Evolutionary conservation across 2,113 vertebrate species (phyloP).

Genomic region (Morone saxatilis): DNA sequence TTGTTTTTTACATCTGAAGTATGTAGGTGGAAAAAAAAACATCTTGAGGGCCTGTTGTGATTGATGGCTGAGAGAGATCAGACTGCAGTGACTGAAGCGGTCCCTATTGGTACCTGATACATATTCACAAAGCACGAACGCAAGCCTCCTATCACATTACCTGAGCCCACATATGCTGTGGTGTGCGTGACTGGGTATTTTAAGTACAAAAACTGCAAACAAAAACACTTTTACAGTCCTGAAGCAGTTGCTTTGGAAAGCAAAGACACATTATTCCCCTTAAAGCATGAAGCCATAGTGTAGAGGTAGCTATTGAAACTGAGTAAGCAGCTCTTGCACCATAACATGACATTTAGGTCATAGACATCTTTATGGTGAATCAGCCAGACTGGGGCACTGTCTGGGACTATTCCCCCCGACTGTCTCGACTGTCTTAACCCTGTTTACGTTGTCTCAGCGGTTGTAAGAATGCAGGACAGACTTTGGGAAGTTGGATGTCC

Average conservation of each 20-base stretch:
- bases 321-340: slow-evolving; percentile 38
- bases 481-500: slow-evolving; percentile 20
- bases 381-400: slow-evolving; percentile 52
- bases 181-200: slow-evolving; percentile 63
- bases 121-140: slow-evolving; percentile 46
- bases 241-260: slow-evolving; percentile 54
- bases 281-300: slow-evolving; percentile 2
- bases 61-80: slow-evolving; percentile 52
- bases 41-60: slow-evolving; percentile 51
- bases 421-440: slow-evolving; percentile 43
- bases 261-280: slow-evolving; percentile 44
- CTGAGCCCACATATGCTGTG: slow-evolving; percentile 37
- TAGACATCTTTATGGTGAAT: slow-evolving; percentile 12
- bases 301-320: slow-evolving; percentile 22
- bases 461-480: background rate
- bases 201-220: slow-evolving; percentile 65
- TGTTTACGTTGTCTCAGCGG: slow-evolving; percentile 24
- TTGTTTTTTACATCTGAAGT: slow-evolving; percentile 44
- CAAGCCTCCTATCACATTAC: slow-evolving; percentile 65
- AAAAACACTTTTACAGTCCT: slow-evolving; percentile 66
- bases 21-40: slow-evolving; percentile 39
- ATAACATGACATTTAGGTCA: slow-evolving; percentile 55
- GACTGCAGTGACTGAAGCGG: slow-evolving; percentile 30
- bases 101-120: slow-evolving; percentile 49
- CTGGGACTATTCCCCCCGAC: slow-evolving; percentile 50